Evolutionary conservation across 2,797 vertebrate genomes (phyloP).

Genomic region (Rhabdophis nuchalis): DNA sequence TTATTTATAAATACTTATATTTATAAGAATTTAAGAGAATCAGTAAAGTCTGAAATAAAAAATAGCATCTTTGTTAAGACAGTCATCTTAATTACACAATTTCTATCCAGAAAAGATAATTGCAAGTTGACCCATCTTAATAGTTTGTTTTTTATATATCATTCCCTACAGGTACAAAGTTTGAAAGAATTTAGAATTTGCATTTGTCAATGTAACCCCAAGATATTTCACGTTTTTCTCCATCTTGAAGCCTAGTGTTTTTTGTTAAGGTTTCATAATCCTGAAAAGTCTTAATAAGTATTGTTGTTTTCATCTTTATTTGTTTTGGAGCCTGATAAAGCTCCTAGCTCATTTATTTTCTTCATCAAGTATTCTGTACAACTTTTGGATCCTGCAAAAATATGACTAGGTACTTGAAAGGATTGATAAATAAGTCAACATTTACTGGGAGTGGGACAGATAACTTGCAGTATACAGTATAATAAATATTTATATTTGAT

Average conservation of each 20-base stretch:
- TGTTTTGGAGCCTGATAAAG: not conserved
- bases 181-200: not conserved
- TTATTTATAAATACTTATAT: not conserved
- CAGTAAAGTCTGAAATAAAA: not conserved
- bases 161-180: not conserved
- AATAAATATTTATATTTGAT: not conserved
- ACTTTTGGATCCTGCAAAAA: not conserved
- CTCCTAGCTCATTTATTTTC: not conserved
- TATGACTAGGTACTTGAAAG: not conserved
- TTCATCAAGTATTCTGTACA: not conserved
- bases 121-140: not conserved
- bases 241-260: fast-evolving
- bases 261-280: not conserved
- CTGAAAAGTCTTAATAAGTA: not conserved
- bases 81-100: no score
- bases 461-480: not conserved
- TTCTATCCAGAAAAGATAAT: not conserved
- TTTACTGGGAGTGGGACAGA: not conserved
- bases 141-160: not conserved
- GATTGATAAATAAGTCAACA: not conserved
- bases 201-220: not conserved
- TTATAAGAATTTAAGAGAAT: not conserved
- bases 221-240: not conserved
- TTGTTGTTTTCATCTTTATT: not conserved
- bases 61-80: not conserved